Evolutionary conservation across 2,797 vertebrate species (phyloP).

Genomic region (Anniella stebbinsi): DNA sequence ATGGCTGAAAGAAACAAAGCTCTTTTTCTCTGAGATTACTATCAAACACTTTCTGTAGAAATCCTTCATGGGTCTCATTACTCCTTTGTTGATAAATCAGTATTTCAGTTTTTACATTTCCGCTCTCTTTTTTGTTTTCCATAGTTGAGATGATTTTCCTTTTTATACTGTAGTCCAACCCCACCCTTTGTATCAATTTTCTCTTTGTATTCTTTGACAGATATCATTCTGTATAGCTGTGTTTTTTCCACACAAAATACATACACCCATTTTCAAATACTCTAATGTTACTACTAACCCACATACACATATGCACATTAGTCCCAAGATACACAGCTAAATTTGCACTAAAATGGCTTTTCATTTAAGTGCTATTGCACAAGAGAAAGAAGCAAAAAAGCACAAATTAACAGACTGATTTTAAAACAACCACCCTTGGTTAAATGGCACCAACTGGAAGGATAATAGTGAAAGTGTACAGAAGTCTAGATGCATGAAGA

Average conservation of each 20-base stretch:
- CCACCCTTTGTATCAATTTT: not conserved
- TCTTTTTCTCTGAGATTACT: not conserved
- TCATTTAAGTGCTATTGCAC: not conserved
- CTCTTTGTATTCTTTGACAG: not conserved
- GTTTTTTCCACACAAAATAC: not conserved
- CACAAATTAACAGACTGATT: not conserved
- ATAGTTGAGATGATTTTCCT: not conserved
- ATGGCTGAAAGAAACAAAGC: not conserved
- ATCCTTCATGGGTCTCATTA: not conserved
- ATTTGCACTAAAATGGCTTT: not conserved
- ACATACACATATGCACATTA: not conserved
- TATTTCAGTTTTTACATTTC: not conserved
- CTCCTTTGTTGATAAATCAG: conserved; percentile 4
- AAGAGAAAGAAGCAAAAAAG: not conserved
- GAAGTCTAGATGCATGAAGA: not conserved
- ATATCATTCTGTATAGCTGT: not conserved
- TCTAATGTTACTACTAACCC: not conserved
- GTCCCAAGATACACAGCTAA: not conserved
- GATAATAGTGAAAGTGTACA: not conserved
- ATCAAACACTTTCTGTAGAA: conserved; percentile 22
- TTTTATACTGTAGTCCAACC: not conserved
- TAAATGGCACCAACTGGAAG: not conserved
- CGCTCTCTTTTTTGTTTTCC: not conserved
- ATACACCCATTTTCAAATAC: not conserved
- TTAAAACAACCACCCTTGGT: not conserved